Conservation (phyloP, 2,888 invertebrate genomes). For the Pristionchus entomophagus region DNA sequence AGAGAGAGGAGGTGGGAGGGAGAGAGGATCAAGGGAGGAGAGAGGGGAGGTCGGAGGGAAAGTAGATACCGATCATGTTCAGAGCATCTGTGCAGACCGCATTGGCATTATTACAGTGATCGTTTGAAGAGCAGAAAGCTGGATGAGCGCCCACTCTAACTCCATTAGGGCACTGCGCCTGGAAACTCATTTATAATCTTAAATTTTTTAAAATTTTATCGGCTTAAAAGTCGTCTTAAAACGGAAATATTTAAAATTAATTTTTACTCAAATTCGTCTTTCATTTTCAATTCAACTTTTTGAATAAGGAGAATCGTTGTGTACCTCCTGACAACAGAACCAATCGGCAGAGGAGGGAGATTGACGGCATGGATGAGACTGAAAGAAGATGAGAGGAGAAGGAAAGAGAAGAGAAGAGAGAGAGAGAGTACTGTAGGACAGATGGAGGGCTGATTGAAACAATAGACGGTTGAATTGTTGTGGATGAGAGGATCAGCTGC, state of each 20-base stretch:
- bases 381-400: background rate
- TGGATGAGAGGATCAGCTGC: constrained; percentile 44
- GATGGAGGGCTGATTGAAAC: constrained; percentile 49
- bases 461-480: constrained; percentile 52
- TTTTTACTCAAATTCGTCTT: no score
- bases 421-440: constrained; percentile 51
- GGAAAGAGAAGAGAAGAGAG: background rate
- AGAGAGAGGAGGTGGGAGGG: constrained; percentile 40
- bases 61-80: constrained; percentile 21
- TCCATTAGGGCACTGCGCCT: constrained; percentile 51
- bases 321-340: constrained; percentile 61
- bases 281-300: no score
- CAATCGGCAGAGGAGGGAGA: constrained; percentile 54
- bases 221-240: no score
- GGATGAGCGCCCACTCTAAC: constrained; percentile 28
- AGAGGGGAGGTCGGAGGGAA: background rate
- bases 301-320: no score
- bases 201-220: no score
- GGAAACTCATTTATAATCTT: no score
- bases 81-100: background rate
- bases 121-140: constrained; percentile 23
- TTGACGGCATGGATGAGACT: constrained; percentile 60
- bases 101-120: background rate
- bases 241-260: no score
- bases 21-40: background rate